phyloP scores from a whole-genome alignment of 2,113 vertebrate genomes.

The Ophthalmotilapia sp. region DNA sequence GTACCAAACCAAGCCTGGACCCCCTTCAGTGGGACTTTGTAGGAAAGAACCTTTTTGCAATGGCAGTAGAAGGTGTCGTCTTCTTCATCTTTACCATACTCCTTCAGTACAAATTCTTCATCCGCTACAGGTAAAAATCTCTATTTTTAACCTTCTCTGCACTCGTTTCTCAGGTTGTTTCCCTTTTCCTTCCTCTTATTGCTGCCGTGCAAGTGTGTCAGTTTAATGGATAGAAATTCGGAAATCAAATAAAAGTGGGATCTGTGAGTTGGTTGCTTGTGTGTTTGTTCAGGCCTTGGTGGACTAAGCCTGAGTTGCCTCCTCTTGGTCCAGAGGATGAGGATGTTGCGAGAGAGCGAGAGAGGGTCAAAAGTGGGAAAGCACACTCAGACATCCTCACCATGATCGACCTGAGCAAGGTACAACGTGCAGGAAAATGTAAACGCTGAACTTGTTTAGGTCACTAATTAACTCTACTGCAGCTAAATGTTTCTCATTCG shows the following conservation, averaged over 20 bases:
- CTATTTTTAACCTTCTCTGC: background rate
- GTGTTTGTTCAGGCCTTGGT: slow-evolving; percentile 51
- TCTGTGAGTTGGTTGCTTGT: background rate
- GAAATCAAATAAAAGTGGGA: background rate
- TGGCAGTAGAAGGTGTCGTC: slow-evolving; percentile 70
- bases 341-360: slow-evolving; percentile 72
- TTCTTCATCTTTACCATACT: slow-evolving; percentile 77
- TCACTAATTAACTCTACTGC: background rate
- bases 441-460: background rate
- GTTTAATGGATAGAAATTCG: background rate
- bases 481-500: background rate
- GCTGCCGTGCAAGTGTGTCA: background rate
- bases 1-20: slow-evolving; percentile 59
- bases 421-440: background rate
- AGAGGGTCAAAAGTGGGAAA: slow-evolving; percentile 63
- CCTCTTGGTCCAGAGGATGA: slow-evolving; percentile 71
- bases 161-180: background rate
- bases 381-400: slow-evolving; percentile 69
- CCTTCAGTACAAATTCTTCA: slow-evolving; percentile 77
- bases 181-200: background rate
- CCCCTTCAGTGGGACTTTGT: slow-evolving; percentile 77
- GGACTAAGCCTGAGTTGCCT: slow-evolving; percentile 49
- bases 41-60: slow-evolving; percentile 77
- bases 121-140: slow-evolving; percentile 53
- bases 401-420: slow-evolving; percentile 69